Percentiles rank a stretch among this genome's conserved stretches.
These are phyloP conservation scores for Pangasius djambal DNA, from an alignment of 2,797 vertebrate genomes.

Conservation along the genomic window DNA sequence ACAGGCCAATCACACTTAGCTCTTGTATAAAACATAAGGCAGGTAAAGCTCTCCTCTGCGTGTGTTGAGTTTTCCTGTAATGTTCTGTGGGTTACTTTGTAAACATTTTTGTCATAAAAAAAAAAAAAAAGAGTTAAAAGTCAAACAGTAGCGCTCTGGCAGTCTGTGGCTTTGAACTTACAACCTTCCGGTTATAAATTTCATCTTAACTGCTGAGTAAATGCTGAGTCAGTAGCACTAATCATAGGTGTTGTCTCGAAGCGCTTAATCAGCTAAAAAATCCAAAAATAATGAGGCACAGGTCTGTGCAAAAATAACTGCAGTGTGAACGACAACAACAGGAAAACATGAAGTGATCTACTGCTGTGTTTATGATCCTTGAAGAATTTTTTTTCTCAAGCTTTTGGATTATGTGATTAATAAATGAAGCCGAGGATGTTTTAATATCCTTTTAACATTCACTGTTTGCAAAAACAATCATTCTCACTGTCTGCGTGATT, in stretches of 20 bases:
- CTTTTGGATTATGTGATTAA: neutral
- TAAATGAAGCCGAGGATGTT: neutral
- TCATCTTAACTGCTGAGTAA: neutral
- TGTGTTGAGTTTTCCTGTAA: neutral
- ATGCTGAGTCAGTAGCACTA: neutral
- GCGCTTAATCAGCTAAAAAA: neutral
- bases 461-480: neutral
- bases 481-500: neutral
- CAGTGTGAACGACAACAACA: neutral
- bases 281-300: neutral
- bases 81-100: neutral
- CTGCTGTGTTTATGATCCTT: neutral
- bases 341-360: neutral
- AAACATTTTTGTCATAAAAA: neutral
- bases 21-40: too few relatives aligned
- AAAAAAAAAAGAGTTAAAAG: neutral
- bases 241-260: neutral
- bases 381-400: neutral
- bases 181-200: neutral
- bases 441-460: neutral
- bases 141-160: neutral
- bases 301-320: neutral
- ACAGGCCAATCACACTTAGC: neutral
- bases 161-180: neutral
- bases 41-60: neutral